These are phyloP conservation scores for Aselliscus stoliczkanus DNA, from an alignment of 2,797 vertebrate genomes.

Conservation along the genomic window DNA sequence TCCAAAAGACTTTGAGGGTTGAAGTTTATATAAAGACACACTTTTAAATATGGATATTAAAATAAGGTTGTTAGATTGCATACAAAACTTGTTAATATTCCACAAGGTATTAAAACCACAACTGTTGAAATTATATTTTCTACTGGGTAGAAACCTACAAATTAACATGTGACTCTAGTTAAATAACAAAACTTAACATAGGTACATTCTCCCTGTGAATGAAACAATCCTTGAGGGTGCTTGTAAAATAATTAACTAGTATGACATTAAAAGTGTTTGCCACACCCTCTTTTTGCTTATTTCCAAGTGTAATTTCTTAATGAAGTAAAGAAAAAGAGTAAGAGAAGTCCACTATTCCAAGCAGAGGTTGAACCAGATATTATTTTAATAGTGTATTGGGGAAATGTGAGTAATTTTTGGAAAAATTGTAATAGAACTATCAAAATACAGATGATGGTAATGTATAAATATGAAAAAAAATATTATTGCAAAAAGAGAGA, in stretches of 20 bases:
- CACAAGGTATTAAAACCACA: background rate
- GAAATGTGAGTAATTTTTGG: background rate
- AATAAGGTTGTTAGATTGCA: background rate
- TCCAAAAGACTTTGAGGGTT: background rate
- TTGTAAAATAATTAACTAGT: background rate
- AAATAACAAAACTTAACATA: background rate
- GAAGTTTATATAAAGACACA: background rate
- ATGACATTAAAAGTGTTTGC: background rate
- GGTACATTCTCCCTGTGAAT: background rate
- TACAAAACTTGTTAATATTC: background rate
- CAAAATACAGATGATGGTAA: background rate
- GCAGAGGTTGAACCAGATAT: background rate
- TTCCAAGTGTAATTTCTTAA: background rate
- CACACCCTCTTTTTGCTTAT: background rate
- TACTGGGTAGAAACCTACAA: background rate
- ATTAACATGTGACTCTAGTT: background rate
- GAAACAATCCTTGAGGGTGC: background rate
- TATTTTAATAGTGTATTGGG: background rate
- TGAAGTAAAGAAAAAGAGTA: background rate
- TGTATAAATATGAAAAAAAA: background rate
- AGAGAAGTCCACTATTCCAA: background rate
- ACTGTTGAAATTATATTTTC: background rate
- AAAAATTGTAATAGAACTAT: background rate
- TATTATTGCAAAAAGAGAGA: background rate
- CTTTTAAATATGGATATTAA: background rate